Base-by-base conservation (phyloP, 2,888 invertebrate species). In the Epinotia nisella region DNA sequence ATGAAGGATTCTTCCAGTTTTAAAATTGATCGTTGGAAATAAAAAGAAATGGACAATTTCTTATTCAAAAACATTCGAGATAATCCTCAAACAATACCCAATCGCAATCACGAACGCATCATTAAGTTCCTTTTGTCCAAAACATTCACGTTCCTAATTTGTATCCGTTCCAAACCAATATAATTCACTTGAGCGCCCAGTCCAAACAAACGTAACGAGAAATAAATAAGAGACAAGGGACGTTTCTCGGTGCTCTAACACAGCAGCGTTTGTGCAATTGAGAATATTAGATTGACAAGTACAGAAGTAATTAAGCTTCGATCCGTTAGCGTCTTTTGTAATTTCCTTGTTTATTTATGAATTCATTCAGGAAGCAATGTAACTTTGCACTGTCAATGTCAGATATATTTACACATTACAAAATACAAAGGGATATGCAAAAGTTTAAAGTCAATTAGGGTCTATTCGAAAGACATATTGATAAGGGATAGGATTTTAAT, bases 201-300 rank as follows among this genome's bases (percentile, higher is more conserved):
- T 60, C 73, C 71, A 76, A 74, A 73, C 74, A 69, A 76, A 70
- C 58, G 58, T 74, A 72, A 75, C 67, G 74, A 70, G 76, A 71
- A 76, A 75, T 73, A 75, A 75, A 75, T 71, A 71, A 75, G 56
- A 56, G 29, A 71, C 49, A 49, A 66, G 49, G 62, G 39, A n/a
- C 65, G 55, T 41, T 55, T 66, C 56, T 24, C 39, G 11, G 51
- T 39, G n/a, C 58, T 64, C 29, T 51, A n/a, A 39, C 15, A 39
- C 19, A 13, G 2, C 29, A 4, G 51, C 1, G 39, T 17, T 51
- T 67, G 51, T 51, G 45, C 24, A 29, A 35, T 35, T 29, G 59
- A 51, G 51, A n/a, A 61, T 21, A 60, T 60, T 61, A 70, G 0
- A 35, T 51, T 60, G 53, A 59, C 61, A 60, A 49, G 29, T 53